A percentile compares a stretch with the other conserved stretches of the same genome.
These are phyloP conservation scores for Holacanthella duospinosa DNA, from an alignment of 2,888 invertebrate genomes.

Conservation along the genomic window DNA sequence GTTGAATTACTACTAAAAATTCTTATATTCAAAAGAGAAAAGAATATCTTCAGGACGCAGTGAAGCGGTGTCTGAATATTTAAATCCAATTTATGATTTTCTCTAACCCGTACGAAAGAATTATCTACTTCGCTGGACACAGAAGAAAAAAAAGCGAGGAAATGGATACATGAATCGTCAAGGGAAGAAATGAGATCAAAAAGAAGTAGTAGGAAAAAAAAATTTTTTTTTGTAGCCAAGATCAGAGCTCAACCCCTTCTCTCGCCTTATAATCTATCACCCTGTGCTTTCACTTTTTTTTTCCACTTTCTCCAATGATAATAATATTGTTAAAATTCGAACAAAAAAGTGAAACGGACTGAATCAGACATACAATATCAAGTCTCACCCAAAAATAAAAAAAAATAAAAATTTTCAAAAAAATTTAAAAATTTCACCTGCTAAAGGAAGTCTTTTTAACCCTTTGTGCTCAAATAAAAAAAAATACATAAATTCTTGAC, in stretches of 20 bases:
- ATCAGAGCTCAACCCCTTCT: neutral
- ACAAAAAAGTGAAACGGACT: neutral
- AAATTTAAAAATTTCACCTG: too few species aligned
- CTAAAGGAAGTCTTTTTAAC: too few species aligned
- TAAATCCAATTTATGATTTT: constrained; percentile 5
- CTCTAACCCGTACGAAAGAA: neutral
- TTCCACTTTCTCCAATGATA: neutral
- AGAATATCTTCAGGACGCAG: neutral
- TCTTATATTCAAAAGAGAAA: neutral
- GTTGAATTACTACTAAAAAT: neutral
- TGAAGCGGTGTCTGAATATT: neutral
- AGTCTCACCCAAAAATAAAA: too few species aligned
- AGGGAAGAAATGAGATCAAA: neutral
- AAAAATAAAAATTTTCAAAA: too few species aligned
- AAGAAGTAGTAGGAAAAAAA: neutral
- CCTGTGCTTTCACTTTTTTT: neutral
- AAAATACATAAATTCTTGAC: too few species aligned
- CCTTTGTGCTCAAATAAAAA: too few species aligned
- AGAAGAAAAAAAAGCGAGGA: neutral
- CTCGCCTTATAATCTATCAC: constrained; percentile 1
- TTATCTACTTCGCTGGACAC: neutral
- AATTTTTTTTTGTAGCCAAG: neutral
- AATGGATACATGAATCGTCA: neutral
- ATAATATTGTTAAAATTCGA: neutral
- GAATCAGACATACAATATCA: too few species aligned